Conservation (phyloP, 1,140 invertebrate genomes). For the Sinella curviseta region DNA sequence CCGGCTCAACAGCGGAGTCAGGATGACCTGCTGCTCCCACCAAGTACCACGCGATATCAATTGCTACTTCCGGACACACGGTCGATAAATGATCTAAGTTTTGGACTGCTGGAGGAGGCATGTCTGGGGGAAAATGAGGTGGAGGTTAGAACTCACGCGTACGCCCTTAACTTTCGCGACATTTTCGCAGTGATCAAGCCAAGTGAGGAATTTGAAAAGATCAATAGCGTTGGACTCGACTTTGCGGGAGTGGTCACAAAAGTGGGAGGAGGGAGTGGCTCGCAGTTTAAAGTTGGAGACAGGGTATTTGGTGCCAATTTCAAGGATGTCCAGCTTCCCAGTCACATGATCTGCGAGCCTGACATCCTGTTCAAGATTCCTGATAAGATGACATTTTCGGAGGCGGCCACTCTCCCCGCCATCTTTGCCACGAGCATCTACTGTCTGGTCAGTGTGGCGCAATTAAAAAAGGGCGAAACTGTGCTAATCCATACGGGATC, state of each 20-base stretch:
- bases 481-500: neutral
- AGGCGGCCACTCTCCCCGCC: slow-evolving; percentile 47
- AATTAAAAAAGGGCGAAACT: neutral
- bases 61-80: neutral
- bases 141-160: slow-evolving; percentile 12
- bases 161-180: slow-evolving; percentile 29
- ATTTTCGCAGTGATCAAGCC: slow-evolving; percentile 12
- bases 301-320: neutral
- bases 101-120: neutral
- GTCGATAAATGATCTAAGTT: neutral
- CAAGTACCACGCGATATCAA: neutral
- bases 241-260: slow-evolving; percentile 15
- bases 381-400: neutral
- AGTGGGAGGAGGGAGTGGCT: neutral
- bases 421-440: slow-evolving; percentile 52
- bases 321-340: neutral
- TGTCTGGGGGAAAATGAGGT: neutral
- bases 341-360: neutral
- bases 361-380: neutral
- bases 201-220: neutral
- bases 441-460: neutral
- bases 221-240: slow-evolving; percentile 22
- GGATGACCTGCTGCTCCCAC: neutral
- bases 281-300: neutral
- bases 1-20: neutral